Percentiles rank a stretch among this genome's conserved stretches.
phyloP scores from a whole-genome alignment of 2,888 invertebrate species.

The Agrochola litura region DNA sequence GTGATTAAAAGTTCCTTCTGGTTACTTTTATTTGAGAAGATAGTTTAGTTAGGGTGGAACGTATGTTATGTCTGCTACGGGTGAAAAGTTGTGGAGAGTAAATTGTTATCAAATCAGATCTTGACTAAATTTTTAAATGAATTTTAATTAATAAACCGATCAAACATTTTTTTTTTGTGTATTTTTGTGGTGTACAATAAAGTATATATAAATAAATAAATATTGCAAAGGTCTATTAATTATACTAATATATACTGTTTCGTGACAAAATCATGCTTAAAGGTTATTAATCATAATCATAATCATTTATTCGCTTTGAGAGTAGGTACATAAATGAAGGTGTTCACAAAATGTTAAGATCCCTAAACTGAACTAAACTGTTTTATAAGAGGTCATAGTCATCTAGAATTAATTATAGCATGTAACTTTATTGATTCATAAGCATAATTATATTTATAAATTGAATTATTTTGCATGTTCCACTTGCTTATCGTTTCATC shows the following conservation, averaged over 20 bases:
- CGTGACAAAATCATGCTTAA: neutral
- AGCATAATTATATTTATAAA: neutral
- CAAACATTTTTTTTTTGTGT: no score
- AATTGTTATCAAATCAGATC: neutral
- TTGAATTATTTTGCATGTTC: conserved; percentile 9
- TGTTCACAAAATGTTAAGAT: no score
- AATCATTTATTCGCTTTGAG: no score
- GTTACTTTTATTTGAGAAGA: conserved; percentile 22
- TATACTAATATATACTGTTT: neutral
- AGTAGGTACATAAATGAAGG: no score
- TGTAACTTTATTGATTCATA: neutral
- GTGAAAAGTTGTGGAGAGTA: neutral
- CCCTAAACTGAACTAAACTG: no score
- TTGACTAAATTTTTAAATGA: neutral
- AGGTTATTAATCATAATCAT: no score
- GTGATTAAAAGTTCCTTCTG: conserved; percentile 42
- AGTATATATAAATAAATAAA: no score
- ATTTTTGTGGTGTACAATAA: no score
- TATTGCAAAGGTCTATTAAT: no score
- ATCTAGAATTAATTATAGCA: neutral
- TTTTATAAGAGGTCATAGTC: neutral
- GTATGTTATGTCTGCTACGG: neutral
- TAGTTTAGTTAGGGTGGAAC: neutral
- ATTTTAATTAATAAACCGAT: neutral
- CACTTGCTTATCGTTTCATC: conserved; percentile 39